Evolutionary conservation across 1,140 invertebrate species (phyloP).

Genomic region (Drosophila lowei): DNA sequence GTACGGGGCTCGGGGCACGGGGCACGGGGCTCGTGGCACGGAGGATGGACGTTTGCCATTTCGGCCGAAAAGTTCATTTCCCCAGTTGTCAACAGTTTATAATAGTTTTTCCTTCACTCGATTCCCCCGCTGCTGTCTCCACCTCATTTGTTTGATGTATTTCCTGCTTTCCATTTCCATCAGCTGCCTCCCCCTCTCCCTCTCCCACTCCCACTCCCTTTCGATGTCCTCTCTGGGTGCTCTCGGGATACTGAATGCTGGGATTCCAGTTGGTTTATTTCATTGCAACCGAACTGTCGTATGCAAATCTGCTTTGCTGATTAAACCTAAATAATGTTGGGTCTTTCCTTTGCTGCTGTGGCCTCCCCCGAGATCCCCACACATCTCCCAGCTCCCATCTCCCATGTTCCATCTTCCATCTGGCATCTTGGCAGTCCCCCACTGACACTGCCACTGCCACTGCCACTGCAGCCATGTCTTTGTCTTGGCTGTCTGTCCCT

Average conservation of each 20-base stretch:
- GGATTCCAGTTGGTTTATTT: conserved; percentile 79
- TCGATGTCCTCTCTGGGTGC: conserved; percentile 25
- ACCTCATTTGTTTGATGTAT: conserved; percentile 66
- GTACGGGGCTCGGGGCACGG: background rate
- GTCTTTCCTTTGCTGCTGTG: conserved; percentile 60
- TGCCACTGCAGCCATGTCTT: background rate
- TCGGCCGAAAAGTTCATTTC: conserved; percentile 74
- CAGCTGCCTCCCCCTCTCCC: conserved; percentile 14
- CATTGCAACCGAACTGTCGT: conserved; percentile 63
- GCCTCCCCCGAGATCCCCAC: background rate
- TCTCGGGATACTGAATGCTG: conserved; percentile 47
- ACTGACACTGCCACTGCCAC: too few relatives aligned
- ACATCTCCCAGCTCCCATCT: conserved; percentile 12
- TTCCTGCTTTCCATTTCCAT: conserved; percentile 13
- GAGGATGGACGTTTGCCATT: conserved; percentile 61
- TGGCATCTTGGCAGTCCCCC: too few relatives aligned
- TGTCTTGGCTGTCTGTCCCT: conserved; percentile 42
- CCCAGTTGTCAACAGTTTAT: conserved; percentile 73
- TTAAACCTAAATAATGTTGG: conserved; percentile 80
- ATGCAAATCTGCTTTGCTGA: conserved; percentile 80
- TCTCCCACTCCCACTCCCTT: background rate
- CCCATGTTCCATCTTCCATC: background rate
- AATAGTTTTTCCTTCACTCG: conserved; percentile 64
- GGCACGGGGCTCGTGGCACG: background rate
- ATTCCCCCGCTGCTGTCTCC: background rate